Conservation (phyloP, 2,113 vertebrate species). For the Verasper variegatus region DNA sequence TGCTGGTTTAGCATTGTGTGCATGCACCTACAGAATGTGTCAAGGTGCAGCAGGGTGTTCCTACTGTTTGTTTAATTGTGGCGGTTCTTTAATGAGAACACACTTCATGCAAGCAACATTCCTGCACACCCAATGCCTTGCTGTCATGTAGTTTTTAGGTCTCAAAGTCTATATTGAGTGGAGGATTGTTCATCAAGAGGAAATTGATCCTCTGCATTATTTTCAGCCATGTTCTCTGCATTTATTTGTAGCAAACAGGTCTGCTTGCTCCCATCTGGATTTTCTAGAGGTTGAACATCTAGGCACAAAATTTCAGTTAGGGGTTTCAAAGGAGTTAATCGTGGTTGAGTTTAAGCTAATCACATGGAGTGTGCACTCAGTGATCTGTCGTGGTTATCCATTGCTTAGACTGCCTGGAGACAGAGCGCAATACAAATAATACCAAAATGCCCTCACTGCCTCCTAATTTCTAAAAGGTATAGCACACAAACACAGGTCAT, state of each 20-base stretch:
- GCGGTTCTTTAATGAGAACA: constrained; percentile 36
- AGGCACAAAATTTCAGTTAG: constrained; percentile 38
- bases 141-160: constrained; percentile 23
- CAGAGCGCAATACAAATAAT: neutral
- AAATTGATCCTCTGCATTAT: constrained; percentile 36
- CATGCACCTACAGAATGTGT: constrained; percentile 13
- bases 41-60: constrained; percentile 2
- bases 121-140: constrained; percentile 11
- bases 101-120: neutral
- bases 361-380: constrained; percentile 3
- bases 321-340: constrained; percentile 29
- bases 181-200: constrained; percentile 23
- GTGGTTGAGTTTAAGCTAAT: constrained; percentile 15
- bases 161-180: constrained; percentile 33
- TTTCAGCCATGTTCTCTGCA: constrained; percentile 7
- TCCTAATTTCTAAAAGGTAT: neutral
- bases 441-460: neutral
- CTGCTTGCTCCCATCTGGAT: neutral
- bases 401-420: constrained; percentile 3
- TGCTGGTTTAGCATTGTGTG: constrained; percentile 29
- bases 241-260: constrained; percentile 22
- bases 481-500: neutral
- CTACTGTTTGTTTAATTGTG: constrained; percentile 1
- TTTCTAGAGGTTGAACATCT: constrained; percentile 6
- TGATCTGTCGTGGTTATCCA: constrained; percentile 4